phyloP scores from a whole-genome alignment of 2,888 invertebrate species.

The Zygogramma bicolorata region DNA sequence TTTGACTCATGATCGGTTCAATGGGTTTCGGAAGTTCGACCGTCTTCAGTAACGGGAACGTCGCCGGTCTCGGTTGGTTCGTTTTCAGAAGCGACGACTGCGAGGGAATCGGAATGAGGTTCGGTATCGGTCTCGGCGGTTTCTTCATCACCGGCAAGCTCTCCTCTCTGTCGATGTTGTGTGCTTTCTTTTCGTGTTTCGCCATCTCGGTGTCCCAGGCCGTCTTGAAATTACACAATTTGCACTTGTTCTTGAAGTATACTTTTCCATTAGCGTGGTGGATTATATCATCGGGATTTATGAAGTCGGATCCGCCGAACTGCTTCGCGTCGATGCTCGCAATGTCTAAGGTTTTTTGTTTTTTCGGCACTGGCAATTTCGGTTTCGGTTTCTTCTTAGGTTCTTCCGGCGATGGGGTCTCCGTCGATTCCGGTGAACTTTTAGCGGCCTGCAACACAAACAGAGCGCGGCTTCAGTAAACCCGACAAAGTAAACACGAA shows the following conservation, averaged over 20 bases:
- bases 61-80: slow-evolving; percentile 25
- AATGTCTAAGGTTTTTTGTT: slow-evolving; percentile 41
- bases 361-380: slow-evolving; percentile 37
- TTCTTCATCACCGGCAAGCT: slow-evolving; percentile 56
- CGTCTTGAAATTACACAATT: slow-evolving; percentile 71
- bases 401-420: slow-evolving; percentile 41
- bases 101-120: slow-evolving; percentile 77
- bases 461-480: slow-evolving; percentile 49
- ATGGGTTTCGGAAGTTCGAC: slow-evolving; percentile 45
- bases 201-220: slow-evolving; percentile 73
- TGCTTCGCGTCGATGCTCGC: slow-evolving; percentile 44
- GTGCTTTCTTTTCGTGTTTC: slow-evolving; percentile 68
- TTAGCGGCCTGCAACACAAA: slow-evolving; percentile 57
- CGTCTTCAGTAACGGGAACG: slow-evolving; percentile 46
- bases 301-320: slow-evolving; percentile 68
- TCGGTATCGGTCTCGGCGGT: slow-evolving; percentile 77
- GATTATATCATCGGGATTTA: slow-evolving; percentile 67
- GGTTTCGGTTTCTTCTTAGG: slow-evolving; percentile 43
- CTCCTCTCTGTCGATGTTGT: slow-evolving; percentile 63
- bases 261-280: slow-evolving; percentile 66
- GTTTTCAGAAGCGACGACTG: slow-evolving; percentile 64
- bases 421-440: slow-evolving; percentile 45
- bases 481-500: slow-evolving; percentile 31
- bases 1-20: slow-evolving; percentile 65
- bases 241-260: slow-evolving; percentile 67